phyloP scores from a whole-genome alignment of 2,113 vertebrate species.

The Hemichromis elongatus region DNA sequence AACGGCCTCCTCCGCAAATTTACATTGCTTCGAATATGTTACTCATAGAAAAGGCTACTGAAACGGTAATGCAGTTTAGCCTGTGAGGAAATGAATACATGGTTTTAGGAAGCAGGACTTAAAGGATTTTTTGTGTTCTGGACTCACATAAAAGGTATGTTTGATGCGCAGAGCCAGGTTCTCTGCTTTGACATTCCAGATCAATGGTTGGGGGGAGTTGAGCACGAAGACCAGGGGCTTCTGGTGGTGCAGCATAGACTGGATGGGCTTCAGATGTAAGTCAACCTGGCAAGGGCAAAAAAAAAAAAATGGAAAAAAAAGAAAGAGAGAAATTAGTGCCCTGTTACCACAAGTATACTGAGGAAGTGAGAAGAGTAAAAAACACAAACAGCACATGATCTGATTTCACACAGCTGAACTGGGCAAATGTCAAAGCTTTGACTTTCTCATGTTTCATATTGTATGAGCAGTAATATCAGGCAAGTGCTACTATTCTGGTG shows the following conservation, averaged over 20 bases:
- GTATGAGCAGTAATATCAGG: not conserved
- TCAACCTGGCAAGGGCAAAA: constrained; percentile 68
- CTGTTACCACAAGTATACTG: not conserved
- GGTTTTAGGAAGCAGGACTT: constrained; percentile 47
- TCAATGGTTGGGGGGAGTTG: constrained; percentile 82
- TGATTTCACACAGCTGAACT: not conserved
- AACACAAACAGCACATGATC: not conserved
- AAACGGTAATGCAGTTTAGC: not conserved
- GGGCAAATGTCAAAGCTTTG: not conserved
- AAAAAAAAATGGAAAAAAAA: not conserved
- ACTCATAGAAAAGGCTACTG: not conserved
- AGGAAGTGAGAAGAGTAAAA: not conserved
- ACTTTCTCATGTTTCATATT: not conserved
- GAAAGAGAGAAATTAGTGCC: not conserved
- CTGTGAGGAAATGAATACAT: constrained; percentile 55
- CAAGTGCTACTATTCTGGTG: not conserved
- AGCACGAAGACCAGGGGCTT: constrained; percentile 91
- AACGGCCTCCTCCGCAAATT: not conserved
- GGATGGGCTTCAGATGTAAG: constrained; percentile 90
- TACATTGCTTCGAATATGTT: constrained; percentile 10
- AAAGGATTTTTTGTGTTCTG: constrained; percentile 25
- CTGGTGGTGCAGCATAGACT: constrained; percentile 83
- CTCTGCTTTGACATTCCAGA: constrained; percentile 88
- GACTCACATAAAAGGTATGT: constrained; percentile 90
- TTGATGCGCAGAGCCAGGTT: constrained; percentile 78